Percentiles rank a stretch among this genome's conserved stretches.
phyloP scores from a whole-genome alignment of 1,140 invertebrate species.

The Bombus superbus region DNA sequence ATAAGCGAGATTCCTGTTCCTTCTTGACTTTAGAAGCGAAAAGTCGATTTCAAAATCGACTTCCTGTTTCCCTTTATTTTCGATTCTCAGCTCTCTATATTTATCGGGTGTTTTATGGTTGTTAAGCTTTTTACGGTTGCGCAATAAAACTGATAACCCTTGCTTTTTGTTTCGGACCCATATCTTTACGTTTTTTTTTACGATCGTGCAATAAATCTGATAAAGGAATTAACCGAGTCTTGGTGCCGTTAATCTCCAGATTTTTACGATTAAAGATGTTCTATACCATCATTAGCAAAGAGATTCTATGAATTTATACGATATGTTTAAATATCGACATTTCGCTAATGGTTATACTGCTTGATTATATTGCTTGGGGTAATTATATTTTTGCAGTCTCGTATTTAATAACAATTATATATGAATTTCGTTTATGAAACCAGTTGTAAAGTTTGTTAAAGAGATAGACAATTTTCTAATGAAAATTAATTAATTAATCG shows the following conservation, averaged over 20 bases:
- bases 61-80: neutral
- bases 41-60: neutral
- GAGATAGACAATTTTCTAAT: neutral
- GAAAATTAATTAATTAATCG: neutral
- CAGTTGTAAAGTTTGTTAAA: neutral
- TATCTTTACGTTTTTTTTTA: neutral
- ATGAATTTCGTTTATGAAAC: neutral
- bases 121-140: neutral
- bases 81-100: neutral
- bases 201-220: neutral
- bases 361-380: no score
- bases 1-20: neutral
- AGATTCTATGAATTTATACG: neutral
- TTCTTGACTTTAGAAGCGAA: neutral
- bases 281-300: no score
- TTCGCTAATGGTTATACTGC: neutral
- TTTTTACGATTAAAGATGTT: neutral
- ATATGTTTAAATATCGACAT: neutral
- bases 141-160: neutral
- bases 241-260: neutral
- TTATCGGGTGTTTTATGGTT: neutral
- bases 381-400: neutral
- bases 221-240: neutral
- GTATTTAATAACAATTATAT: neutral
- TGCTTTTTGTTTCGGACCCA: neutral